A percentile compares a stretch with the other conserved stretches of the same genome.
These are phyloP conservation scores for Corynorhinus townsendii DNA, from an alignment of 2,113 vertebrate genomes.

Conservation along the genomic window DNA sequence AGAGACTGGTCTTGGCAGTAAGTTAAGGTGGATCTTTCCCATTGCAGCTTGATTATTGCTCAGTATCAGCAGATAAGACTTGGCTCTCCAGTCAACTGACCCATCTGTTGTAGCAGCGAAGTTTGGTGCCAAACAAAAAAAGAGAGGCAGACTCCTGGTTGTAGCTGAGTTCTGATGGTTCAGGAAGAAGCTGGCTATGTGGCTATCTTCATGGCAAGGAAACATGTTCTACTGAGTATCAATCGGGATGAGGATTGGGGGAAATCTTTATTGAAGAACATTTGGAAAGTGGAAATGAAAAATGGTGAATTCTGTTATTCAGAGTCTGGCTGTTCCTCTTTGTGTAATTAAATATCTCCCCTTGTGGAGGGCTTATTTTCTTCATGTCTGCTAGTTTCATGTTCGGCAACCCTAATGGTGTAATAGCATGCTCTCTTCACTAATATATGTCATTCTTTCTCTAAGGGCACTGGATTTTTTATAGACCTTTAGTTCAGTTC, in stretches of 20 bases:
- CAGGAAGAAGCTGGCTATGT: neutral
- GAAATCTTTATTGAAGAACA: neutral
- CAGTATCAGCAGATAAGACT: neutral
- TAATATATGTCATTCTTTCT: neutral
- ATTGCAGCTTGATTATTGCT: neutral
- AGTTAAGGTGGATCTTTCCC: neutral
- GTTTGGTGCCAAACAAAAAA: neutral
- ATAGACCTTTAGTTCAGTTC: neutral
- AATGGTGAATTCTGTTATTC: neutral
- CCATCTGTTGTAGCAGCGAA: neutral
- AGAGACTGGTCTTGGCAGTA: neutral
- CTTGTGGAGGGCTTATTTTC: neutral
- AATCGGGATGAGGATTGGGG: neutral
- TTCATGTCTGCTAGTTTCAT: neutral
- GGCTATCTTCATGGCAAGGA: neutral
- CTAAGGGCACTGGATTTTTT: neutral
- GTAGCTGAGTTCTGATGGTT: neutral
- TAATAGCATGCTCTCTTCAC: neutral
- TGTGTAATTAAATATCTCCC: neutral
- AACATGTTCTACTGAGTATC: neutral
- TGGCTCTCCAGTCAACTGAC: neutral
- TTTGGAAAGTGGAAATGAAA: neutral
- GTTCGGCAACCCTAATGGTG: neutral
- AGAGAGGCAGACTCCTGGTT: neutral
- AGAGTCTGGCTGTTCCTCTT: neutral